These are phyloP conservation scores for Idaea aversata DNA, from an alignment of 2,888 invertebrate genomes.

Conservation along the genomic window DNA sequence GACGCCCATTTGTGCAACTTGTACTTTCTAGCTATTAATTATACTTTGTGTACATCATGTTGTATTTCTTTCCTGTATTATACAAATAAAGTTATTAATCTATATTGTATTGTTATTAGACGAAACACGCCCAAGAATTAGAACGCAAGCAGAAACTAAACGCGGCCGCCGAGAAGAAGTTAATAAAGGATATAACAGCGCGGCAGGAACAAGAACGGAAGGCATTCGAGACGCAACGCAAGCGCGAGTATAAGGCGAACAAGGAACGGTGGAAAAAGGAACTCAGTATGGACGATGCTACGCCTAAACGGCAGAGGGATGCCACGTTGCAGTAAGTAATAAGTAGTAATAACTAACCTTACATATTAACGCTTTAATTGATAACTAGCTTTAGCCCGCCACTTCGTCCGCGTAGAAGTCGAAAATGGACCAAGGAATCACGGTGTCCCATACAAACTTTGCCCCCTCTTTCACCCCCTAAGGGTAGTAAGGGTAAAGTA, in stretches of 20 bases:
- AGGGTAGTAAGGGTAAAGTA: too few relatives aligned
- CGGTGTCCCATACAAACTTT: too few relatives aligned
- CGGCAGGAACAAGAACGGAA: slow-evolving; percentile 96
- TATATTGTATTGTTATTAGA: slow-evolving; percentile 58
- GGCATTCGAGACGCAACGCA: slow-evolving; percentile 94
- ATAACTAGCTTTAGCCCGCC: too few relatives aligned
- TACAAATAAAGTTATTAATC: too few relatives aligned
- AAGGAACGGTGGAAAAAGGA: slow-evolving; percentile 98
- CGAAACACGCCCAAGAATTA: slow-evolving; percentile 88
- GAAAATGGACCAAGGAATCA: too few relatives aligned
- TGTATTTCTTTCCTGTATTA: too few relatives aligned
- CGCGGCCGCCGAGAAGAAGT: slow-evolving; percentile 93
- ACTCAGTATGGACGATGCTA: slow-evolving; percentile 93
- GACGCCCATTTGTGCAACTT: too few relatives aligned
- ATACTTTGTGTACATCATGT: too few relatives aligned
- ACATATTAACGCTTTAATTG: slow-evolving; percentile 9
- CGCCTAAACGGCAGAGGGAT: slow-evolving; percentile 94
- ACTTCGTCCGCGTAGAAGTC: too few relatives aligned
- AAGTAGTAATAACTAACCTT: slow-evolving; percentile 39
- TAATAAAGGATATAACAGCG: slow-evolving; percentile 93
- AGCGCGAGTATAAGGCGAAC: slow-evolving; percentile 97
- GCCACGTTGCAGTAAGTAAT: slow-evolving; percentile 89
- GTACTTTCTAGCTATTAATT: too few relatives aligned
- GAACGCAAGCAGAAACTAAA: slow-evolving; percentile 93
- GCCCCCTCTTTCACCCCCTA: too few relatives aligned